Base-by-base conservation (phyloP, 1,140 invertebrate genomes). In the Metaphire vulgaris region DNA sequence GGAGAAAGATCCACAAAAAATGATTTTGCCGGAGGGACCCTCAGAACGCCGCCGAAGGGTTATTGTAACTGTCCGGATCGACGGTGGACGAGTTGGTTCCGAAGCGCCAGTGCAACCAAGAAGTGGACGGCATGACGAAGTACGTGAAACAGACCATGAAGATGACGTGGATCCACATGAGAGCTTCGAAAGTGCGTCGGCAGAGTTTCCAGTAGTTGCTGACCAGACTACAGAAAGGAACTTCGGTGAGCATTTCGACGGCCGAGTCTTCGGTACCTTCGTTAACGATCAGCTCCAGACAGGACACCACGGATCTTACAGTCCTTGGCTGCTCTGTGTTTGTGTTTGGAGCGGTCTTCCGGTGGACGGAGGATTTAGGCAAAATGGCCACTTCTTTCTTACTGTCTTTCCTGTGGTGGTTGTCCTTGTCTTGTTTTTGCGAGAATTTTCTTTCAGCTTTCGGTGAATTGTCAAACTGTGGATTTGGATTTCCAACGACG, bases 121-220 rank as follows among this genome's bases (percentile, higher is more conserved):
- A 21, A 26, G 26, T 73, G 30, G 32, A 31, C 1, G 72, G 72
- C 33, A 73, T 73, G n/a, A 73, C 72, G n/a, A 73, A 73, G 28
- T 73, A 73, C 14, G 72, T 73, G 6, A 73, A 41, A 2, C 32
- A 41, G 1, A 73, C 33, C 72, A 73, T 73, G 30, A 34, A 73
- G 30, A 34, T 30, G 6, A 73, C 72, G n/a, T 73, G 72, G n/a
- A 29, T 73, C 72, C 72, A 73, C 72, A 73, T 73, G 16, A 73
- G 72, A 32, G 34, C 26, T 73, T 73, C 72, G 30, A 41, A 73
- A 0, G 31, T 34, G 32, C 72, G 33, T 21, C 72, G 32, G 30
- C 72, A 73, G 32, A 73, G 32, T 26, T 32, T 73, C 72, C 72
- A 73, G 41, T 73, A 73, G 34, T 73, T 73, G 34, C 41, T 28